phyloP scores from a whole-genome alignment of 2,797 vertebrate species.

The Hirundo rustica region DNA sequence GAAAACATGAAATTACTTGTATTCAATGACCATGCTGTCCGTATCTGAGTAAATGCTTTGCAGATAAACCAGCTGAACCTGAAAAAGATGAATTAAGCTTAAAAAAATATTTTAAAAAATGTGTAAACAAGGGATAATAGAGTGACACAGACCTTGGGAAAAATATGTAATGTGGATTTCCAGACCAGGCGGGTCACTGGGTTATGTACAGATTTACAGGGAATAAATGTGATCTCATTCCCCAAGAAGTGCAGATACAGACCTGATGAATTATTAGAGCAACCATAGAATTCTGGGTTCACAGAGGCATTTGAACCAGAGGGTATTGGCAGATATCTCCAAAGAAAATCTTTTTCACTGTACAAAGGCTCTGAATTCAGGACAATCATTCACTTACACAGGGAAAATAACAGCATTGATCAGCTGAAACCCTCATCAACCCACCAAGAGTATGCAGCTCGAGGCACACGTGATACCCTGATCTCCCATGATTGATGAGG shows the following conservation, averaged over 20 bases:
- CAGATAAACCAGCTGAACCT: neutral
- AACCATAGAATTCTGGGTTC: neutral
- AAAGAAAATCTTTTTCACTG: neutral
- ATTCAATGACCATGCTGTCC: neutral
- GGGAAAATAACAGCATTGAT: neutral
- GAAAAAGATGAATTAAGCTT: neutral
- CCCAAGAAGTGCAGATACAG: neutral
- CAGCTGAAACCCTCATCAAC: neutral
- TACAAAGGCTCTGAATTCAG: neutral
- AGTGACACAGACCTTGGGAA: neutral
- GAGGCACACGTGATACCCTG: neutral
- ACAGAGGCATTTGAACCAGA: neutral
- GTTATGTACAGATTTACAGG: neutral
- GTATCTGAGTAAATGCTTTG: neutral
- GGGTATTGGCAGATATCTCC: neutral
- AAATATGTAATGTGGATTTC: neutral
- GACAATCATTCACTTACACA: neutral
- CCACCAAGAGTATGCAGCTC: neutral
- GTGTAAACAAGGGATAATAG: neutral
- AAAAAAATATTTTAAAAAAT: neutral
- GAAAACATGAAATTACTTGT: neutral
- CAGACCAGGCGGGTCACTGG: neutral
- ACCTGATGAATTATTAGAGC: neutral
- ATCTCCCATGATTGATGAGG: neutral
- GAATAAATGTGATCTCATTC: neutral